Percentiles rank a stretch among this genome's conserved stretches.
phyloP scores from a whole-genome alignment of 2,113 vertebrate species.

The Nymphicus hollandicus region DNA sequence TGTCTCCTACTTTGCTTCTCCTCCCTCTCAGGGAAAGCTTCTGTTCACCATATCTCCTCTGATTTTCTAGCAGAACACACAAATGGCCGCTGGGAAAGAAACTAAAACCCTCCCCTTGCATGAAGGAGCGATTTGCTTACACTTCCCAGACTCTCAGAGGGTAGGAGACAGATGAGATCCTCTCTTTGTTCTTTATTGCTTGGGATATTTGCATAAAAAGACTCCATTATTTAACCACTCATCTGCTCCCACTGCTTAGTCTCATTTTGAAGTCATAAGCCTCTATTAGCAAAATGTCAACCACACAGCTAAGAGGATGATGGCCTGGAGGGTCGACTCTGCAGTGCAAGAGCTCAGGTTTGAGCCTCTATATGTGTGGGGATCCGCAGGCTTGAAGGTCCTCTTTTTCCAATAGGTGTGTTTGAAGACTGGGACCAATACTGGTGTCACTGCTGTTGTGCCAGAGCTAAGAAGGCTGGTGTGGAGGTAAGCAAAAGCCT shows the following conservation, averaged over 20 bases:
- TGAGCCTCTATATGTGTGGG: rapidly evolving
- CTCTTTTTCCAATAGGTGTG: neutral
- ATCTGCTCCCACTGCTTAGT: neutral
- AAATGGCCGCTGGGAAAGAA: neutral
- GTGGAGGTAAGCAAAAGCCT: neutral
- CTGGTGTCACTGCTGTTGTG: rapidly evolving
- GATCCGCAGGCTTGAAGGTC: neutral
- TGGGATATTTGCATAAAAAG: neutral
- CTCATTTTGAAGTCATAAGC: neutral
- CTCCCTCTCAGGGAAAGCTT: neutral
- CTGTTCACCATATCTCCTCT: neutral
- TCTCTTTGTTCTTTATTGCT: neutral
- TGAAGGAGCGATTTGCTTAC: neutral
- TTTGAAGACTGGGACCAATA: neutral
- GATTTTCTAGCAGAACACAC: neutral
- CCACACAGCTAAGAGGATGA: neutral
- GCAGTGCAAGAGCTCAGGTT: neutral
- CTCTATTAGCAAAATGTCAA: neutral
- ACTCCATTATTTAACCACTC: neutral
- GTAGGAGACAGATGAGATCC: neutral
- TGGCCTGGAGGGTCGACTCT: neutral
- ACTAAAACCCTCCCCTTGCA: neutral
- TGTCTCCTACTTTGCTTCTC: neutral
- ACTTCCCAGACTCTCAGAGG: neutral
- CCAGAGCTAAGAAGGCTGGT: no score